Percentiles rank a stretch among this genome's conserved stretches.
phyloP scores from a whole-genome alignment of 1,140 invertebrate genomes.

The Myzus persicae region DNA sequence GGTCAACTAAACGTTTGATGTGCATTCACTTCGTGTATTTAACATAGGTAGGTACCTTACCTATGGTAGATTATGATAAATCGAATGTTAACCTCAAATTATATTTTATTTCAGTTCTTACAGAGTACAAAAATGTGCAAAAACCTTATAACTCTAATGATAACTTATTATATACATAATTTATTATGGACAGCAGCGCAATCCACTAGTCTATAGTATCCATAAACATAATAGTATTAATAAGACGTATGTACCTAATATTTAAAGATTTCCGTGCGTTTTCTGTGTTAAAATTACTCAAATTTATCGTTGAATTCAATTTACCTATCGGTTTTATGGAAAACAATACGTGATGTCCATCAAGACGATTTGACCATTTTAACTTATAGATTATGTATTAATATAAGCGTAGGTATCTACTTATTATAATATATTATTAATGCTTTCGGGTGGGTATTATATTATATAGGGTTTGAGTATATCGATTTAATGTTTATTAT shows the following conservation, averaged over 20 bases:
- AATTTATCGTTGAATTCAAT: not conserved
- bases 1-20: not conserved
- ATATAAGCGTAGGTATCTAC: not conserved
- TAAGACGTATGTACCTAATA: too few species aligned
- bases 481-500: conserved; percentile 41
- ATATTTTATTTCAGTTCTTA: not conserved
- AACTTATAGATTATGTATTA: not conserved
- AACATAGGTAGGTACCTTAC: too few species aligned
- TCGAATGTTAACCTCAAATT: not conserved
- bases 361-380: not conserved
- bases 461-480: not conserved
- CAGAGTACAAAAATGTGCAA: not conserved
- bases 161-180: not conserved
- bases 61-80: not conserved
- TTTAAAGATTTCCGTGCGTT: not conserved
- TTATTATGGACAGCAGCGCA: not conserved
- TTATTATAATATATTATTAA: not conserved
- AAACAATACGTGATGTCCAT: not conserved
- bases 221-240: not conserved
- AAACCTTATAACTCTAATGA: not conserved
- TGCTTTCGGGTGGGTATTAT: not conserved
- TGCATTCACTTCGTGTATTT: not conserved
- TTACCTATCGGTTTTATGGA: not conserved
- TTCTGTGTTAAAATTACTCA: not conserved
- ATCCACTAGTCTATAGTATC: not conserved